Evolutionary conservation across 2,888 invertebrate species (phyloP).

Genomic region (Chelonus formosanus): DNA sequence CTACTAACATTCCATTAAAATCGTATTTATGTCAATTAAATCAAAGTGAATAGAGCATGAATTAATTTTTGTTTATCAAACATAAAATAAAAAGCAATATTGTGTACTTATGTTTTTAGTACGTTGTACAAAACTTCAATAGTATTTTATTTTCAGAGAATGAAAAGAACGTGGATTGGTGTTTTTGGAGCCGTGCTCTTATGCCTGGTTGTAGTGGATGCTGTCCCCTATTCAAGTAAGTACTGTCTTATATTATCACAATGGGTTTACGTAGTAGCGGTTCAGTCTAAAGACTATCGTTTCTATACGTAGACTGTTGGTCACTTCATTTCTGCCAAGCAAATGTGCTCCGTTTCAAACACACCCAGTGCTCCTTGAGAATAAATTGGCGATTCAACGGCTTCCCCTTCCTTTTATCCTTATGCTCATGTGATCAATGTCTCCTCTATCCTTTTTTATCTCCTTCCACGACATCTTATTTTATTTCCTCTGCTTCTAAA

Average conservation of each 20-base stretch:
- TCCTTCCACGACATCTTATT: background rate
- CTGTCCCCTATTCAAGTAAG: constrained; percentile 40
- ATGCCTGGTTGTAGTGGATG: constrained; percentile 34
- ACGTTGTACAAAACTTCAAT: background rate
- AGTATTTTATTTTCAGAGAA: constrained; percentile 37
- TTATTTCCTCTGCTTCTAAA: background rate
- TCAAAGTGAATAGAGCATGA: too few species aligned
- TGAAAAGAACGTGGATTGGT: constrained; percentile 34
- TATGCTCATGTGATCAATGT: constrained; percentile 2
- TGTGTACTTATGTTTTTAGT: background rate
- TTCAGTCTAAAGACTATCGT: constrained; percentile 10
- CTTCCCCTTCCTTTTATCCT: background rate
- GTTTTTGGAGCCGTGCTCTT: constrained; percentile 35
- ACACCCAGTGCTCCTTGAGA: constrained; percentile 16
- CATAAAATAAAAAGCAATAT: background rate
- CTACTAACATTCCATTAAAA: too few species aligned
- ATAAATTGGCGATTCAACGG: constrained; percentile 28
- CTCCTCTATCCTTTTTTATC: constrained; percentile 2
- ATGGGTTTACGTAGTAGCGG: constrained; percentile 29
- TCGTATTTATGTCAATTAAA: too few species aligned
- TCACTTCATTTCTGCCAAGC: constrained; percentile 35
- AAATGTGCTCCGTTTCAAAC: constrained; percentile 15
- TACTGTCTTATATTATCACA: constrained; percentile 31
- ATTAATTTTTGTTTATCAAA: too few species aligned
- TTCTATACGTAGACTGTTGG: constrained; percentile 9